Evolutionary conservation across 2,888 invertebrate genomes (phyloP), one percentile per base, ranked within the genome.

Genomic region (Cryptus armator): DNA sequence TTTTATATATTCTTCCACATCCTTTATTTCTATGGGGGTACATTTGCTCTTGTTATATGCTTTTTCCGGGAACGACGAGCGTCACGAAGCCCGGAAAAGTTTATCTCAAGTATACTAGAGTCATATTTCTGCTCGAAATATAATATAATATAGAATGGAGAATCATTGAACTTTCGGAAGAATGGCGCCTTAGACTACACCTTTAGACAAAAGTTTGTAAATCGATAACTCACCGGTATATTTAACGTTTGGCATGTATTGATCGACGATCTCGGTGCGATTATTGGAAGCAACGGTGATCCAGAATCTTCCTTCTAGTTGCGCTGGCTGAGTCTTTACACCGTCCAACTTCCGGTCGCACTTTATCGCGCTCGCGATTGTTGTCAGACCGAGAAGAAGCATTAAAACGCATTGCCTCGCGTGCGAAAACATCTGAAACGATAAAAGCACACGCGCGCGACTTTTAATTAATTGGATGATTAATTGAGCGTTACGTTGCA

Each of bases 161-260:
- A 66, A 43, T 66, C 43, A 19, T 16, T 19, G 2, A 29, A 68
- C 16, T 46, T 24, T 14, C 46, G 5, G 46, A 32, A 53, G 56
- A 24, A 19, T 19, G 56, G 10, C 24, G 5, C 12, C 19, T 56
- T 4, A 24, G 24, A 19, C 9, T 24, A 24, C 16, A 56, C 16
- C 19, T 59, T 12, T 12, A 59, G 29, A 12, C 56, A 10, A 66
- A 46, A 12, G 14, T 24, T 66, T 16, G 14, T 53, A 14, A 71
- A 14, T 62, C 19, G n/a, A 51, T 10, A 16, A 90, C 91, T 91
- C 80, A 93, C 93, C 90, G 51, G 88, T 90, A 80, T 93, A 93
- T 86, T 89, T 91, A n/a, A 92, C 92, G 64, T 90, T 92, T 2
- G 93, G 93, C 92, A 93, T 91, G 62, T 91, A 93, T 16, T 89